phyloP scores from a whole-genome alignment of 2,888 invertebrate genomes.

The Epinotia ramella region DNA sequence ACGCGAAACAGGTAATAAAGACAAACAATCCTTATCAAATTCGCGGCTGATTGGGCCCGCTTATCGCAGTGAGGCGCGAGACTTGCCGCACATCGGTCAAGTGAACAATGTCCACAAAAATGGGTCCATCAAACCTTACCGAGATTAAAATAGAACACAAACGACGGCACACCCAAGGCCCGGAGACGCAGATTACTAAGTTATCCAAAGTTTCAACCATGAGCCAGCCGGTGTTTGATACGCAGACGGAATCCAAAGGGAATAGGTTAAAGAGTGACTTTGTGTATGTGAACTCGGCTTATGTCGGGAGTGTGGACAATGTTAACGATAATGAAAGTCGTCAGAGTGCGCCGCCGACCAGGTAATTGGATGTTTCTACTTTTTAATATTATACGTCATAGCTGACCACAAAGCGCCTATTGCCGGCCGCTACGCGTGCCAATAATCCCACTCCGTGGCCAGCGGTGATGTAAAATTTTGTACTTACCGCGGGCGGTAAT shows the following conservation, averaged over 20 bases:
- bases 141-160: conserved; percentile 39
- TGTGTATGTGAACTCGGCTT: conserved; percentile 73
- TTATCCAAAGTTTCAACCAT: conserved; percentile 51
- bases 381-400: not conserved
- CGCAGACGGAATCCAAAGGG: not conserved
- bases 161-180: conserved; percentile 50
- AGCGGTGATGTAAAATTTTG: too few species aligned
- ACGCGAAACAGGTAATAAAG: conserved; percentile 4
- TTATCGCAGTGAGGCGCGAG: conserved; percentile 27
- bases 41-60: conserved; percentile 14
- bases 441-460: too few species aligned
- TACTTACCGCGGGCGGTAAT: too few species aligned
- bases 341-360: conserved; percentile 57
- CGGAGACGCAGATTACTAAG: conserved; percentile 42
- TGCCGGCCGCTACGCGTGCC: too few species aligned
- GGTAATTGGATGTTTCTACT: conserved; percentile 53
- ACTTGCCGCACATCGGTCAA: conserved; percentile 5
- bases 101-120: conserved; percentile 20
- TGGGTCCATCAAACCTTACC: conserved; percentile 17
- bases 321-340: conserved; percentile 52
- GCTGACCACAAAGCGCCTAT: too few species aligned
- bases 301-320: conserved; percentile 66
- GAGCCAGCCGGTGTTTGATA: conserved; percentile 37
- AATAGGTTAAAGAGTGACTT: conserved; percentile 54
- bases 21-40: conserved; percentile 31